Conservation (phyloP, 2,888 invertebrate species). For the Portevinia maculata region DNA sequence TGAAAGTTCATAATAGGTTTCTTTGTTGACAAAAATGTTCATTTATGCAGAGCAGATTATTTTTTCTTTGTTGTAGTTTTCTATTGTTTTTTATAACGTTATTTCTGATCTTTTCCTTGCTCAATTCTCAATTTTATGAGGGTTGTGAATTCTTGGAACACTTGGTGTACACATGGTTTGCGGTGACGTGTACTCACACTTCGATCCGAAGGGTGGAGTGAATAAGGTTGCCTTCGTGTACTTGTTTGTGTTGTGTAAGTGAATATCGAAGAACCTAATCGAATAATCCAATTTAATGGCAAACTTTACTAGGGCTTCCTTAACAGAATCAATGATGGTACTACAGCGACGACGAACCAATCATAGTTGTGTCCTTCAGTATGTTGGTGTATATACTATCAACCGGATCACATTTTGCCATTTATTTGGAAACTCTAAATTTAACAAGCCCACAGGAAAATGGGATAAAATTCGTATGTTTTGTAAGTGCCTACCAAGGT, state of each 20-base stretch:
- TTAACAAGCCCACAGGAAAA: no score
- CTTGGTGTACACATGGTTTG: slow-evolving; percentile 3
- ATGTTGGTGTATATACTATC: neutral
- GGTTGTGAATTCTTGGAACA: slow-evolving; percentile 12
- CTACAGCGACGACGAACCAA: neutral
- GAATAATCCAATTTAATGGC: slow-evolving; percentile 65
- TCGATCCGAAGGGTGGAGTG: neutral
- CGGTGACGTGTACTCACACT: neutral
- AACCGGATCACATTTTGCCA: neutral
- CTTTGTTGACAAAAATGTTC: slow-evolving; percentile 12
- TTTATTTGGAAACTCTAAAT: no score
- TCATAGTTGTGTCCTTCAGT: neutral
- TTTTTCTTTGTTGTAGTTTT: slow-evolving; percentile 9
- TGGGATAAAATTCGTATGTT: neutral
- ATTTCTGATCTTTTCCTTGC: neutral
- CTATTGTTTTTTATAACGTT: slow-evolving; percentile 5
- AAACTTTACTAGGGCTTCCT: slow-evolving; percentile 47
- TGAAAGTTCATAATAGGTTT: neutral
- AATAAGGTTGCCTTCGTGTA: neutral
- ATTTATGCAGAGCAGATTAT: neutral
- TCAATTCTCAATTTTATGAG: neutral
- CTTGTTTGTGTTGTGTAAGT: slow-evolving; percentile 13
- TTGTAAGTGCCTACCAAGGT: no score
- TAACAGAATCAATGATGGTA: slow-evolving; percentile 22
- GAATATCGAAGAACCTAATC: slow-evolving; percentile 37